These are phyloP conservation scores for Pelobates cultripes DNA, from an alignment of 2,797 vertebrate species.

Conservation along the genomic window DNA sequence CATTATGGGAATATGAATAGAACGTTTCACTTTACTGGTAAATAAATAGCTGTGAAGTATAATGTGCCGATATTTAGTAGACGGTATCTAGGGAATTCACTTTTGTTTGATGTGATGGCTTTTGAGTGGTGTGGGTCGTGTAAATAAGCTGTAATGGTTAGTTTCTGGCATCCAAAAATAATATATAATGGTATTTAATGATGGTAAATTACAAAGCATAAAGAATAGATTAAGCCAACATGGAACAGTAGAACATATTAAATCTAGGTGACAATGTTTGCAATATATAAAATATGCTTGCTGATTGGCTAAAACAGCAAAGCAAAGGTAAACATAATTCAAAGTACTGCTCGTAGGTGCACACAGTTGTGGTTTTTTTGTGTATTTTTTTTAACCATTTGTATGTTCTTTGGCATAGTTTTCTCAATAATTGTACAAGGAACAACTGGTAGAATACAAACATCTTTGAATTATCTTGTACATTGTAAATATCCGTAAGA, in stretches of 20 bases:
- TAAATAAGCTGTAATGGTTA: constrained; percentile 41
- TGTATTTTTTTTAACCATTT: neutral
- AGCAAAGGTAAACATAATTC: neutral
- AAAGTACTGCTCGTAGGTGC: neutral
- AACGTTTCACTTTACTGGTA: constrained; percentile 5
- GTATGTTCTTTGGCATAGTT: too few species aligned
- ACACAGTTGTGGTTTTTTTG: neutral
- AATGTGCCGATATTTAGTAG: constrained; percentile 1
- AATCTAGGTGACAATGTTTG: constrained; percentile 31
- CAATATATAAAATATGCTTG: constrained; percentile 13
- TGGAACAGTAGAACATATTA: constrained; percentile 16
- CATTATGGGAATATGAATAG: neutral
- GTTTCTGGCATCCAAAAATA: constrained; percentile 20
- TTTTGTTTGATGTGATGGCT: constrained; percentile 42
- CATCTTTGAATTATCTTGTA: too few species aligned
- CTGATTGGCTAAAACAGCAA: neutral
- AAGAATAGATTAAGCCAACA: constrained; percentile 35
- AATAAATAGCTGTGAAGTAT: constrained; percentile 15
- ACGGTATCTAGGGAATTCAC: constrained; percentile 36
- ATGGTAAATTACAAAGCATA: constrained; percentile 14
- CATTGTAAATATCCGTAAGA: too few species aligned
- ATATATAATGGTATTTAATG: constrained; percentile 38
- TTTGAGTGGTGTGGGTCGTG: constrained; percentile 5
- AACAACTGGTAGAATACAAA: too few species aligned
- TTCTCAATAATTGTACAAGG: too few species aligned